phyloP scores from a whole-genome alignment of 2,113 vertebrate genomes.

The Labeo catla region DNA sequence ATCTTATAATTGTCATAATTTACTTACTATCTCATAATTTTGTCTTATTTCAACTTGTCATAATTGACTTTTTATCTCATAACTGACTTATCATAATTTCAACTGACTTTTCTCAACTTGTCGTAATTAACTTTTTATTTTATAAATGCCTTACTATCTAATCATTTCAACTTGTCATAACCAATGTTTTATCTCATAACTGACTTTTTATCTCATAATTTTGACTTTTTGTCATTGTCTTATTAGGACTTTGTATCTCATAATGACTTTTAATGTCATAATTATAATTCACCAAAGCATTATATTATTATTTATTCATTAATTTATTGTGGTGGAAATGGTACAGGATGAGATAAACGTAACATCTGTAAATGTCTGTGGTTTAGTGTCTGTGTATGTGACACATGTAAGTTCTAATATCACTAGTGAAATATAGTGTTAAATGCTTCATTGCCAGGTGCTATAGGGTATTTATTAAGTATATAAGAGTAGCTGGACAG shows the following conservation, averaged over 20 bases:
- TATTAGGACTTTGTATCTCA: neutral
- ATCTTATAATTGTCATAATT: neutral
- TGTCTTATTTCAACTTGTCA: neutral
- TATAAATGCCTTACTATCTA: too few relatives aligned
- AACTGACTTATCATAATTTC: too few relatives aligned
- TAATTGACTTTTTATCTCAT: too few relatives aligned
- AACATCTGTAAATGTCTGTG: neutral
- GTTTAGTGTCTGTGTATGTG: neutral
- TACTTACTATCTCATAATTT: neutral
- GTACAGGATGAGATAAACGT: neutral
- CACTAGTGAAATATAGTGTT: neutral
- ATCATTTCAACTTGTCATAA: too few relatives aligned
- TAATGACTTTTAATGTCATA: neutral
- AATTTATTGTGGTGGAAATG: neutral
- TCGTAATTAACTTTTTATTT: neutral
- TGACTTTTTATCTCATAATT: neutral
- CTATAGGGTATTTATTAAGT: neutral
- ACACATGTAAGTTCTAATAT: neutral
- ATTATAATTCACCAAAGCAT: neutral
- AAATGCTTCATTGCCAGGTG: neutral
- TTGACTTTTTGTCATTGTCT: neutral
- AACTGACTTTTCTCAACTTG: too few relatives aligned
- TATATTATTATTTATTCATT: neutral
- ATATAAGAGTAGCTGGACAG: neutral
- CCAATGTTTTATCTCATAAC: too few relatives aligned